A percentile compares a stretch with the other conserved stretches of the same genome.
Evolutionary conservation across 1,140 invertebrate genomes (phyloP).

Genomic region (Pissodes strobi): DNA sequence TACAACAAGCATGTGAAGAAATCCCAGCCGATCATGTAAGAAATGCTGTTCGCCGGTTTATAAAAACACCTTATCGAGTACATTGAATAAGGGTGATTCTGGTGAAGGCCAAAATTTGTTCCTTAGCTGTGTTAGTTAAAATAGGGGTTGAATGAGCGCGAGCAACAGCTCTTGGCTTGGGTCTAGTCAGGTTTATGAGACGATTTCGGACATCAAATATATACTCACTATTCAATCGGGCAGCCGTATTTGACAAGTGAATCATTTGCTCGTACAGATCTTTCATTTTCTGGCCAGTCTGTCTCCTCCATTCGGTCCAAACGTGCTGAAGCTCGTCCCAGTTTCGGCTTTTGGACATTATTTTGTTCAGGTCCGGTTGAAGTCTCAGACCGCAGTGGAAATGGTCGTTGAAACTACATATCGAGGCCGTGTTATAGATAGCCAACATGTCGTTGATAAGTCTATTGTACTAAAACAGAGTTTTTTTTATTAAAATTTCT

Average conservation of each 20-base stretch:
- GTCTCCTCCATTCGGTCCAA: constrained; percentile 87
- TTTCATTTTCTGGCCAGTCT: constrained; percentile 76
- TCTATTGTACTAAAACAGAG: constrained; percentile 72
- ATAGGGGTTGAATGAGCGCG: no score
- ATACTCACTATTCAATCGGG: constrained; percentile 80
- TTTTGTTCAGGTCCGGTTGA: constrained; percentile 74
- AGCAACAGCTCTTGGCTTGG: no score
- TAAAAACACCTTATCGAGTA: no score
- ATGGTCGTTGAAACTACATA: constrained; percentile 82
- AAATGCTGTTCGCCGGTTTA: no score
- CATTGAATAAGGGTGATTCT: no score
- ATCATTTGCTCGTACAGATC: constrained; percentile 83
- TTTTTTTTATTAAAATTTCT: constrained; percentile 35
- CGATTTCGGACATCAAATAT: no score
- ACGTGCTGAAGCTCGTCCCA: constrained; percentile 84
- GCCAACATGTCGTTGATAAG: constrained; percentile 86
- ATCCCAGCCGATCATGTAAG: no score
- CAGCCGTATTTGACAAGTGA: constrained; percentile 83
- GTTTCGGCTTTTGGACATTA: constrained; percentile 75
- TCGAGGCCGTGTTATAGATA: constrained; percentile 83
- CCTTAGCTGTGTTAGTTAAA: no score
- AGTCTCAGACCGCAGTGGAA: constrained; percentile 78
- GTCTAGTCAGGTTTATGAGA: no score
- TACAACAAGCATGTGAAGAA: no score
- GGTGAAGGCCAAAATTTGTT: no score